Conservation (phyloP, 1,140 invertebrate genomes). For the Paralvinella palmiformis region DNA sequence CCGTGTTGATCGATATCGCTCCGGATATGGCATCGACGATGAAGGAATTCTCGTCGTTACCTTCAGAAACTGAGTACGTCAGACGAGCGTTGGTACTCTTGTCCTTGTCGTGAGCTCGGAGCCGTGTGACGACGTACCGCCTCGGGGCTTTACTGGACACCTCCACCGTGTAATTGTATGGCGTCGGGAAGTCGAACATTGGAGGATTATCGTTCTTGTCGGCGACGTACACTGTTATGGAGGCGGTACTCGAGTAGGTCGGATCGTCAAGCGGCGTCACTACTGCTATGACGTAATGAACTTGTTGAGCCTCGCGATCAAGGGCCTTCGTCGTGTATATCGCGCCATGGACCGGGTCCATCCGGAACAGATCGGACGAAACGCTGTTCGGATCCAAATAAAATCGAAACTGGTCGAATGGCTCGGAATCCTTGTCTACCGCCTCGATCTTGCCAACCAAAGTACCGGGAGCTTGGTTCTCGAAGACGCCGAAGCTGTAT, state of each 20-base stretch:
- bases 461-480: slow-evolving; percentile 3
- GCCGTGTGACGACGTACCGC: slow-evolving; percentile 3
- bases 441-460: slow-evolving; percentile 1
- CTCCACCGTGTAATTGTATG: slow-evolving; percentile 14
- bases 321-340: slow-evolving; percentile 7
- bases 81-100: slow-evolving; percentile 12
- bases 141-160: slow-evolving; percentile 10
- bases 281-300: slow-evolving; percentile 2
- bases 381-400: not conserved
- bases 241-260: not conserved
- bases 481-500: slow-evolving; percentile 13
- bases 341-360: slow-evolving; percentile 8
- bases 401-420: slow-evolving; percentile 4
- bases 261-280: not conserved
- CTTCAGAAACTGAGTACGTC: slow-evolving; percentile 2
- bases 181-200: slow-evolving; percentile 15
- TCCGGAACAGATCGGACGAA: not conserved
- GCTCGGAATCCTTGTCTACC: slow-evolving; percentile 6
- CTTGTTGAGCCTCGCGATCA: slow-evolving; percentile 6
- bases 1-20: slow-evolving; percentile 5
- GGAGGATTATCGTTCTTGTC: slow-evolving; percentile 23
- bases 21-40: slow-evolving; percentile 6
- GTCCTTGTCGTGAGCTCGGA: slow-evolving; percentile 16
- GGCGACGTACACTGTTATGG: slow-evolving; percentile 14
- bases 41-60: slow-evolving; percentile 11